phyloP scores from a whole-genome alignment of 2,797 vertebrate species.

The Threskiornis aethiopicus region DNA sequence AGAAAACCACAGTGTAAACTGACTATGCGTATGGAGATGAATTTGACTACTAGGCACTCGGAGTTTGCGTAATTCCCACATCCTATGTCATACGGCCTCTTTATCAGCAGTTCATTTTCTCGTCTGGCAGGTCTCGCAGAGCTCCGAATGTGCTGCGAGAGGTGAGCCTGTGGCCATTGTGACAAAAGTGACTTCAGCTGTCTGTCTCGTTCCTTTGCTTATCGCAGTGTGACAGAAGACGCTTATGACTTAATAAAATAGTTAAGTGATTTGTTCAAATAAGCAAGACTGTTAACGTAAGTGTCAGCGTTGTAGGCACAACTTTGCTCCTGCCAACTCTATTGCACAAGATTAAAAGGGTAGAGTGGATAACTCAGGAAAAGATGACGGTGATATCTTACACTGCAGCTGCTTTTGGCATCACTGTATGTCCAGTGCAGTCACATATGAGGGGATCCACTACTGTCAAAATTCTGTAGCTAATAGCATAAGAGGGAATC shows the following conservation, averaged over 20 bases:
- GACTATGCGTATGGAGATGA: neutral
- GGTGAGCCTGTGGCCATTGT: neutral
- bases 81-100: neutral
- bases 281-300: neutral
- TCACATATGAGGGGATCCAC: neutral
- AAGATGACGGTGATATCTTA: neutral
- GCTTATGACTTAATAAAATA: neutral
- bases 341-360: neutral
- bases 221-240: neutral
- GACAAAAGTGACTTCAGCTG: neutral
- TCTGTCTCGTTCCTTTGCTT: neutral
- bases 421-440: neutral
- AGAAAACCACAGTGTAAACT: neutral
- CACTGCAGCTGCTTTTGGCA: neutral
- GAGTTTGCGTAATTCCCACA: neutral
- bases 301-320: neutral
- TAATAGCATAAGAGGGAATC: neutral
- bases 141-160: fast-evolving
- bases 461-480: neutral
- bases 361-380: neutral
- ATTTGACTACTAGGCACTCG: neutral
- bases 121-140: neutral
- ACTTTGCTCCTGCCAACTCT: neutral
- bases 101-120: neutral
- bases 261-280: neutral